Evolutionary conservation across 2,888 invertebrate species (phyloP), one percentile per base, ranked within the genome.

Genomic region (Diaphora mendica): DNA sequence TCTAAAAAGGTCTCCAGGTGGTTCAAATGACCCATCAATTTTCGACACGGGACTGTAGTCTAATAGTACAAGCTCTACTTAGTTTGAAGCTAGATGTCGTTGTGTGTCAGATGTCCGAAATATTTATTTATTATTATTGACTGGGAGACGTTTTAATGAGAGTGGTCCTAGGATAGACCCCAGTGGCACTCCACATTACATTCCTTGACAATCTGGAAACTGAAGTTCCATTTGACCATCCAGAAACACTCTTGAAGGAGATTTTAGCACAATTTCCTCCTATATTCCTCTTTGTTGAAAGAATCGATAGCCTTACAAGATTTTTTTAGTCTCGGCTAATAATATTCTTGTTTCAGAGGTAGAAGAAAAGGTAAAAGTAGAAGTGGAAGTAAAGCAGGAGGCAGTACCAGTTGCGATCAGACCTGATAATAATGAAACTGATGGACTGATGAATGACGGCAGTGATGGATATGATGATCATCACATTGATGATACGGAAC

Each of bases 381-480:
- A 87, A n/a, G 79, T 91, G 3, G 86, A 86, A 26, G 85, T 93
- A 9, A 93, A 93, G 68, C 70, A 85, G 0, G 93, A 93, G 72
- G 33, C 75, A 69, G 39, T 11, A 0, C 79, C 76, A 7, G 85
- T 17, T 17, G 62, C 30, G 15, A 30, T 30, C 30, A 17, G 11
- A 39, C 35, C 59, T 48, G 15, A 23, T 4, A 44, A 62, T 0
- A 62, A 26, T 62, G 44, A 17, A 35, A 15, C 26, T 20, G 69
- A 30, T 13, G 62, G 44, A 5, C 48, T 48, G 15, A 9, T 20
- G 44, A 59, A 59, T 51, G 33, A 55, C 20, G 5, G 8, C 59
- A 66, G 20, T 44, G 70, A 66, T 66, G 70, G 62, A 30, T 35
- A 44, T 42, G 65, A 59, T 62, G 65, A 48, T 64, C 65, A 70